Evolutionary conservation across 2,113 vertebrate species (phyloP).

Genomic region (Oryctolagus cuniculus): DNA sequence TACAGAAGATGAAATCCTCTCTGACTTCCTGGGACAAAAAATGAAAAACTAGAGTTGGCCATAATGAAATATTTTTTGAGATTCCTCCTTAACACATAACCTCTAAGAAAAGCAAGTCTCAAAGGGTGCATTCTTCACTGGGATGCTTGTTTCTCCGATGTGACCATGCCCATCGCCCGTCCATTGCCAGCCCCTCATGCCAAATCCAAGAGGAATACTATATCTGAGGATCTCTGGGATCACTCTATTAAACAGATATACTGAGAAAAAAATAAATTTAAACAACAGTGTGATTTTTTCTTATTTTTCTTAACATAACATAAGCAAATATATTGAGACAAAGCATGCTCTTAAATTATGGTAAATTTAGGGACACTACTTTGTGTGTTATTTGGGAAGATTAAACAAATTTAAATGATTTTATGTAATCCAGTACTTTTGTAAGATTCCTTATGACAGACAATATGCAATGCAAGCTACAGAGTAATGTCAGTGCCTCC

Average conservation of each 20-base stretch:
- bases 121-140: neutral
- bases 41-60: neutral
- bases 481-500: neutral
- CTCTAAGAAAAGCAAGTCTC: neutral
- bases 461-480: neutral
- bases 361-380: neutral
- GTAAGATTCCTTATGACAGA: neutral
- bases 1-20: neutral
- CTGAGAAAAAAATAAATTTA: neutral
- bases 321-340: neutral
- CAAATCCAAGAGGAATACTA: neutral
- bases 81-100: neutral
- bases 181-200: neutral
- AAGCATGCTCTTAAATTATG: neutral
- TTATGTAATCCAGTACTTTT: neutral
- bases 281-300: neutral
- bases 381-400: neutral
- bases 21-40: conserved; percentile 8
- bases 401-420: neutral
- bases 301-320: neutral
- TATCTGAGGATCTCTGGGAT: neutral
- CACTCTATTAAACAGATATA: neutral
- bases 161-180: neutral
- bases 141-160: neutral
- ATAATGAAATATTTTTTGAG: neutral